phyloP scores from a whole-genome alignment of 2,797 vertebrate species.

The Onychomys torridus region DNA sequence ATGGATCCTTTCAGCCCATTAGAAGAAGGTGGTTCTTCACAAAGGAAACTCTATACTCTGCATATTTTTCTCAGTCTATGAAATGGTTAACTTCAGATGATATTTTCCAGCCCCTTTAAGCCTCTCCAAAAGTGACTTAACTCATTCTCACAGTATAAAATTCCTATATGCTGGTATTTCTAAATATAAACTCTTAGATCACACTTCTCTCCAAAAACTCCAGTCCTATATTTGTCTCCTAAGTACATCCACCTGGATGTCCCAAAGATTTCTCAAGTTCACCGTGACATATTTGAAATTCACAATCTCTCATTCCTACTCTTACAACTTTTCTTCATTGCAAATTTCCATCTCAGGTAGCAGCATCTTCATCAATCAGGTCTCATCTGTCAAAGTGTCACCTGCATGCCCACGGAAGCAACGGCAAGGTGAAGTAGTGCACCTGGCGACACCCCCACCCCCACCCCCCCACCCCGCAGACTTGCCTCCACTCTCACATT shows the following conservation, averaged over 20 bases:
- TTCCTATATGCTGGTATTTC: slow-evolving; percentile 19
- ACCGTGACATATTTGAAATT: slow-evolving; percentile 51
- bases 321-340: not conserved
- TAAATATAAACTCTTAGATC: slow-evolving; percentile 56
- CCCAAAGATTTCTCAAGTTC: slow-evolving; percentile 48
- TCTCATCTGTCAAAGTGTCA: not conserved
- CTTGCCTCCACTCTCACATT: not conserved
- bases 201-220: slow-evolving; percentile 28
- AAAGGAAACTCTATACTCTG: not conserved
- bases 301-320: not conserved
- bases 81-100: slow-evolving; percentile 43
- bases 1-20: not conserved
- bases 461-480: not conserved
- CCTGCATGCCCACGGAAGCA: not conserved
- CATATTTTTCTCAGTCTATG: not conserved
- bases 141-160: not conserved
- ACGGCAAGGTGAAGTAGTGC: not conserved
- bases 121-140: slow-evolving; percentile 49
- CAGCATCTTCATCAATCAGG: not conserved
- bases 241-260: slow-evolving; percentile 40
- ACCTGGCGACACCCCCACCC: not conserved
- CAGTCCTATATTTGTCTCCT: slow-evolving; percentile 50
- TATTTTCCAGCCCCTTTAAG: slow-evolving; percentile 13
- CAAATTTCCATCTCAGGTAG: not conserved
- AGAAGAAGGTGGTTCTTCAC: slow-evolving; percentile 47